phyloP scores from a whole-genome alignment of 1,140 invertebrate genomes.

The Lamellibrachia luymesi region DNA sequence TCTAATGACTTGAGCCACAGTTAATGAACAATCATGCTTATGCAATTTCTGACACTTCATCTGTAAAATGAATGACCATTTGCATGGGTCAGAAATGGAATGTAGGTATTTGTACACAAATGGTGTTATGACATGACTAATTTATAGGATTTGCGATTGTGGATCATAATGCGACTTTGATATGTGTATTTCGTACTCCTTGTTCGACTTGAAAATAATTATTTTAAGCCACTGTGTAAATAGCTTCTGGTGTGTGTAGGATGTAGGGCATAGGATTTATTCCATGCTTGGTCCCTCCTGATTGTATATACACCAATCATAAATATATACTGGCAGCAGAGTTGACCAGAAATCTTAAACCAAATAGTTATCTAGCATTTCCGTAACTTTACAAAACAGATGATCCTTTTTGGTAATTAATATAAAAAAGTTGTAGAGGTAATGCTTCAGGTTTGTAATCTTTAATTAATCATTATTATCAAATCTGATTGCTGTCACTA shows the following conservation, averaged over 20 bases:
- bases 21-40: background rate
- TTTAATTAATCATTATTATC: too few species aligned
- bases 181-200: background rate
- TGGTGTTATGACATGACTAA: background rate
- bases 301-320: background rate
- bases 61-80: background rate
- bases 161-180: background rate
- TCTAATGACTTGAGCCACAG: background rate
- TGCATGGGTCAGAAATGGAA: background rate
- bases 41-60: background rate
- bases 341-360: background rate
- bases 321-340: background rate
- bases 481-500: too few species aligned
- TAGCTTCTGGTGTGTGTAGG: background rate
- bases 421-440: background rate
- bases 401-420: background rate
- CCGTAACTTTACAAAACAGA: background rate
- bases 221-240: background rate
- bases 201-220: background rate
- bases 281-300: background rate
- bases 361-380: background rate
- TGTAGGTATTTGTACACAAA: background rate
- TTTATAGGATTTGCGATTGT: background rate
- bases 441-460: background rate
- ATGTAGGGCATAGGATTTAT: background rate